phyloP scores from a whole-genome alignment of 2,113 vertebrate genomes.

The Oryzias celebensis region DNA sequence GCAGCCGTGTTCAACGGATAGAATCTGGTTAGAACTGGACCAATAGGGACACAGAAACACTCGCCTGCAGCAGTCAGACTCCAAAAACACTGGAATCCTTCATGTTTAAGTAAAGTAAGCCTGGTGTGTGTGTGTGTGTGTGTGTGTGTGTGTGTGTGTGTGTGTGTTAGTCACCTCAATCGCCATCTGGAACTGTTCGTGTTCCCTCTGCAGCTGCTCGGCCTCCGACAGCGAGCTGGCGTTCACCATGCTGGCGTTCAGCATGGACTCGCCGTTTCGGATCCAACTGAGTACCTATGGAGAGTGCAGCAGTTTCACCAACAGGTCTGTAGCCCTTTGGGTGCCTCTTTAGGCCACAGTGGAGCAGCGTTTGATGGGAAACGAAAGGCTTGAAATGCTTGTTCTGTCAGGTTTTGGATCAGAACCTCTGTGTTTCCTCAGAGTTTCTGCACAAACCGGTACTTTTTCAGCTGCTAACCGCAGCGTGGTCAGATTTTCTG shows the following conservation, averaged over 20 bases:
- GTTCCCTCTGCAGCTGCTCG: constrained; percentile 95
- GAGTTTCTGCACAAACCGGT: too few relatives aligned
- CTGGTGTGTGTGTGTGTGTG: constrained; percentile 32
- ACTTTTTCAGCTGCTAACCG: too few relatives aligned
- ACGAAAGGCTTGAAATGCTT: too few relatives aligned
- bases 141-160: constrained; percentile 27
- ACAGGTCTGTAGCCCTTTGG: background rate
- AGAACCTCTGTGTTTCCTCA: too few relatives aligned
- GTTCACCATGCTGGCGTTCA: constrained; percentile 95
- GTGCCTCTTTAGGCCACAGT: too few relatives aligned
- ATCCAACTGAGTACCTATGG: constrained; percentile 95
- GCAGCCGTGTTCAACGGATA: too few relatives aligned
- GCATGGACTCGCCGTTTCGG: constrained; percentile 96
- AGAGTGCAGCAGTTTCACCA: background rate
- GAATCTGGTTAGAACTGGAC: background rate
- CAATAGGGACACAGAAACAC: constrained; percentile 6
- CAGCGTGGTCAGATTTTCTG: too few relatives aligned
- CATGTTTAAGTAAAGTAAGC: constrained; percentile 35
- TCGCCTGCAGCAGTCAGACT: constrained; percentile 50
- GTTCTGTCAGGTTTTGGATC: too few relatives aligned
- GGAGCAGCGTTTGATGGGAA: too few relatives aligned
- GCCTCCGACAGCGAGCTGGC: constrained; percentile 97
- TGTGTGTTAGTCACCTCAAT: constrained; percentile 61
- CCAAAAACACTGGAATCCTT: constrained; percentile 41
- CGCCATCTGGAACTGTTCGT: constrained; percentile 92